These are phyloP conservation scores for Crioceris asparagi DNA, from an alignment of 2,888 invertebrate genomes.

Conservation along the genomic window DNA sequence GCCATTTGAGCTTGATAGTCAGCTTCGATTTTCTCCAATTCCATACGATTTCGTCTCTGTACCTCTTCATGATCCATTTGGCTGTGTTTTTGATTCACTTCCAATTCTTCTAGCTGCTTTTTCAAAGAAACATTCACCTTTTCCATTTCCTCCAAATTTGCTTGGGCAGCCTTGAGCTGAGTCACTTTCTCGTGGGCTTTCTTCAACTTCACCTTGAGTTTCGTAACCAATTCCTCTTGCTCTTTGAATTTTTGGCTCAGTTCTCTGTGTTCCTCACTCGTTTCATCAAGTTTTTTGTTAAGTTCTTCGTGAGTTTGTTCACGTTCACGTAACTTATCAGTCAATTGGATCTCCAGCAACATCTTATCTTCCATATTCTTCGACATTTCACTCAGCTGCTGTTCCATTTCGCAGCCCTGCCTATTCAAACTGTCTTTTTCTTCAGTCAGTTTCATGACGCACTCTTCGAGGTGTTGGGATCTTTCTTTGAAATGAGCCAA, in stretches of 20 bases:
- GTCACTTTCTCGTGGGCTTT: conserved; percentile 23
- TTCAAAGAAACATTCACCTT: conserved; percentile 39
- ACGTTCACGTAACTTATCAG: conserved; percentile 50
- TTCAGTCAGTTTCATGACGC: conserved; percentile 49
- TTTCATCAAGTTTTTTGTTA: conserved; percentile 47
- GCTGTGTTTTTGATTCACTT: conserved; percentile 38
- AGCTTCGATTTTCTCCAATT: conserved; percentile 42
- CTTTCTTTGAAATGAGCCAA: conserved; percentile 52
- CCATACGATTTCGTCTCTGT: conserved; percentile 35
- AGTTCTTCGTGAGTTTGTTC: conserved; percentile 53
- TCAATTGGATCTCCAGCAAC: conserved; percentile 51
- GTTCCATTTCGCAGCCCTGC: conserved; percentile 50
- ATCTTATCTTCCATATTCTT: conserved; percentile 43
- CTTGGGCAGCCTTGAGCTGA: conserved; percentile 20
- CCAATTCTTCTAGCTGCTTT: conserved; percentile 40
- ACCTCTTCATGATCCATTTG: conserved; percentile 37
- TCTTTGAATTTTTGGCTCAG: conserved; percentile 21
- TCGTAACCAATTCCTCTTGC: conserved; percentile 20
- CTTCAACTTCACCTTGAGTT: conserved; percentile 23
- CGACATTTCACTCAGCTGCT: conserved; percentile 48
- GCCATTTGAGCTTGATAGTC: conserved; percentile 40
- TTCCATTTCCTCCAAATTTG: conserved; percentile 34
- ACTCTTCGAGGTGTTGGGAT: conserved; percentile 55
- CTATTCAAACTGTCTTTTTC: conserved; percentile 49
- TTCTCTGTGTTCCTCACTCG: conserved; percentile 27